Conservation (phyloP, 2,888 invertebrate genomes). For the Bombylius major region DNA sequence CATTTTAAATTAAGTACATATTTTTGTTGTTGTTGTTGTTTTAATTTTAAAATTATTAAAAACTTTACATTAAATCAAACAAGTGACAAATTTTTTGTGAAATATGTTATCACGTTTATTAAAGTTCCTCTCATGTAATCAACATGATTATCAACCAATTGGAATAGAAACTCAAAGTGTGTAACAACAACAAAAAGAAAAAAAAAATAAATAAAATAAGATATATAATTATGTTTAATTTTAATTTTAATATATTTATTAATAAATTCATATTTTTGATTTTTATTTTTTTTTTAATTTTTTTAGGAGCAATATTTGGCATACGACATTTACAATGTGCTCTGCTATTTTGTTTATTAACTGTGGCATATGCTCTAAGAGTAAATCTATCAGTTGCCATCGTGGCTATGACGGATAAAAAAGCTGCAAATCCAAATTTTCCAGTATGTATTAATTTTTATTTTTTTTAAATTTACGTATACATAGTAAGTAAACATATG, state of each 20-base stretch:
- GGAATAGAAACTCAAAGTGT: constrained; percentile 7
- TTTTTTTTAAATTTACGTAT: neutral
- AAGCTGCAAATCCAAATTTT: constrained; percentile 4
- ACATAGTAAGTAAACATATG: too few species aligned
- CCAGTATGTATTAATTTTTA: neutral
- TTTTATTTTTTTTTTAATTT: constrained; percentile 12
- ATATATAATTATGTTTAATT: neutral
- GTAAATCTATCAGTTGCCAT: constrained; percentile 56
- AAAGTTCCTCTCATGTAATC: constrained; percentile 18
- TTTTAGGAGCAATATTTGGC: constrained; percentile 32
- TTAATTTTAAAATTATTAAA: too few species aligned
- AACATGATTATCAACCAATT: constrained; percentile 36
- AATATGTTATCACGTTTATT: neutral
- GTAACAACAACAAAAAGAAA: neutral
- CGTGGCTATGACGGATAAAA: constrained; percentile 49
- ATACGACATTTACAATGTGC: constrained; percentile 46
- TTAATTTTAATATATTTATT: neutral
- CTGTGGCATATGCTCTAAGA: constrained; percentile 47
- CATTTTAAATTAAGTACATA: too few species aligned
- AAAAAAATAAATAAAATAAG: too few species aligned
- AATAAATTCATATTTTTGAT: neutral
- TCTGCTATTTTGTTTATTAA: constrained; percentile 33
- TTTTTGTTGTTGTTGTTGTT: too few species aligned
- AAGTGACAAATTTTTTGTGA: neutral
- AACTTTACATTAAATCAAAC: too few species aligned